These are phyloP conservation scores for Hemitrygon akajei DNA, from an alignment of 2,797 vertebrate species.

Conservation along the genomic window DNA sequence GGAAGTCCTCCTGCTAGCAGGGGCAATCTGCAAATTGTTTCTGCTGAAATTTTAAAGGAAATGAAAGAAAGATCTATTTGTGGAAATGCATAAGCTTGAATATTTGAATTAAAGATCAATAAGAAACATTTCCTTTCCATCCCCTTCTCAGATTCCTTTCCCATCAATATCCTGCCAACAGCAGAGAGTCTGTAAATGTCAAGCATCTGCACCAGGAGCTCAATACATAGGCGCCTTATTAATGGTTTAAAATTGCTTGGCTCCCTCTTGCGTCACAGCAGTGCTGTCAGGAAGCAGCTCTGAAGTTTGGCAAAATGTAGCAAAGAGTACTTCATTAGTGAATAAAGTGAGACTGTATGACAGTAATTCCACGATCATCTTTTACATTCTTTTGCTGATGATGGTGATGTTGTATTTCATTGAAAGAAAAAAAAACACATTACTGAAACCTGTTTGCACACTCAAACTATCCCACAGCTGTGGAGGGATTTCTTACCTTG, in stretches of 20 bases:
- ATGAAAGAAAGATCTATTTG: not conserved
- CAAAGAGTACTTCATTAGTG: conserved; percentile 9
- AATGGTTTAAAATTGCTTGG: not conserved
- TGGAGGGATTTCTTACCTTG: not conserved
- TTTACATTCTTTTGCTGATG: not conserved
- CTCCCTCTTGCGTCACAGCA: not conserved
- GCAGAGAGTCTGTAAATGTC: not conserved
- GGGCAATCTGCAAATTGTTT: not conserved
- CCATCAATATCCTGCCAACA: too few relatives aligned
- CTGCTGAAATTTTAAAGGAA: not conserved
- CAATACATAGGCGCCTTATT: not conserved
- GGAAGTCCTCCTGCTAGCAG: not conserved
- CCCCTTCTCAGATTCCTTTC: not conserved
- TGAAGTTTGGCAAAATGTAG: not conserved
- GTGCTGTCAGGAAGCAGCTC: not conserved
- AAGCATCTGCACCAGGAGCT: conserved; percentile 7
- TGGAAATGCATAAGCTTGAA: not conserved
- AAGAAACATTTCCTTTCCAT: not conserved
- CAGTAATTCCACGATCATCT: not conserved
- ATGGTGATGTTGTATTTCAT: not conserved
- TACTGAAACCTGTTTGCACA: not conserved
- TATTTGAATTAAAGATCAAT: not conserved
- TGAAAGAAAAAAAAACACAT: not conserved
- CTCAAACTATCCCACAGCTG: not conserved
- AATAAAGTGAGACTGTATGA: not conserved